Conservation (phyloP, 2,113 vertebrate genomes). For the Pogona vitticeps region DNA sequence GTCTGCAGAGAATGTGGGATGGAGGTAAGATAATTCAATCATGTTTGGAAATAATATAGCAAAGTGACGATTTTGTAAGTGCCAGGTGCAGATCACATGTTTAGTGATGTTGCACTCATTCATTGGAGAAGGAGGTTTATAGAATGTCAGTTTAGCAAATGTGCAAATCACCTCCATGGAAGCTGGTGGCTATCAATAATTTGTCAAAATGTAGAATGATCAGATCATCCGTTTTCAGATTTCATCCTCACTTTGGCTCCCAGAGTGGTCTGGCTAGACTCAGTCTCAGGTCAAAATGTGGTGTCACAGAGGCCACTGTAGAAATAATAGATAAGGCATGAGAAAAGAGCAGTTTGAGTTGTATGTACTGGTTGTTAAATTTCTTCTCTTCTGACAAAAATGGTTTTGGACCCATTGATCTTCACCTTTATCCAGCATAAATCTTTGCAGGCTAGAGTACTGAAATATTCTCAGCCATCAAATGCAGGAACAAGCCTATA, state of each 20-base stretch:
- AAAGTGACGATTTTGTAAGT: neutral
- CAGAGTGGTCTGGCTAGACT: no score
- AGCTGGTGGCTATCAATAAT: neutral
- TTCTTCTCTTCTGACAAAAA: neutral
- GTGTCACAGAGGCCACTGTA: neutral
- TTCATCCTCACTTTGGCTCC: neutral
- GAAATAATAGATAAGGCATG: neutral
- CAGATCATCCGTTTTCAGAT: neutral
- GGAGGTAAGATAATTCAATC: slow-evolving; percentile 67
- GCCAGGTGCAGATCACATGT: neutral
- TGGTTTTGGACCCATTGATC: neutral
- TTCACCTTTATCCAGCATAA: neutral
- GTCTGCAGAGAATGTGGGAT: slow-evolving; percentile 70
- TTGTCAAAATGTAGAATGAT: neutral
- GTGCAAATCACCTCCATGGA: neutral
- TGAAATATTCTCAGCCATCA: neutral
- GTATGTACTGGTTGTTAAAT: neutral
- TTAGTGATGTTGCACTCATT: neutral
- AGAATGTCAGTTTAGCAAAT: neutral
- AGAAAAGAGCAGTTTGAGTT: neutral
- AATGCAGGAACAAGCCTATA: neutral
- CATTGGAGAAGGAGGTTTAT: neutral
- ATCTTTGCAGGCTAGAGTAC: neutral
- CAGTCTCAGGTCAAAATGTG: neutral
- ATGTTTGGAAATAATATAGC: neutral